These are phyloP conservation scores for Psephotus haematonotus DNA, from an alignment of 2,113 vertebrate genomes.

Conservation along the genomic window DNA sequence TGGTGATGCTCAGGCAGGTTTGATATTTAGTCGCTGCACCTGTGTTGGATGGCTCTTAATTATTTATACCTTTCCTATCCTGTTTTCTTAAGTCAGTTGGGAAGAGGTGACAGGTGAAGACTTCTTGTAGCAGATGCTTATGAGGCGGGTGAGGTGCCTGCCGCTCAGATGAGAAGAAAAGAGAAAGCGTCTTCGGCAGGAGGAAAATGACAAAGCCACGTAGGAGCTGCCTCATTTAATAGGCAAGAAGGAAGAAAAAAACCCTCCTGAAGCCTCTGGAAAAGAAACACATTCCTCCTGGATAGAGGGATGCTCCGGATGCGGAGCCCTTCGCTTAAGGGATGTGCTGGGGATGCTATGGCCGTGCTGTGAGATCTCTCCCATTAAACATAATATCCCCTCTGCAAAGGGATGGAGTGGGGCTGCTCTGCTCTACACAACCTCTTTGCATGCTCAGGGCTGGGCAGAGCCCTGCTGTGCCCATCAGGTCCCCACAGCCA, in stretches of 20 bases:
- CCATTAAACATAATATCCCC: accelerated
- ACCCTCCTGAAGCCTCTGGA: background rate
- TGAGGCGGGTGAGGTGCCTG: conserved; percentile 48
- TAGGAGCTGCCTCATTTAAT: conserved; percentile 48
- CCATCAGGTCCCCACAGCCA: accelerated
- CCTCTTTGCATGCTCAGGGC: too few species aligned
- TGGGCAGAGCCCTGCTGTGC: background rate
- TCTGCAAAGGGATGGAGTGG: background rate
- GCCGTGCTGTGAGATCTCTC: background rate
- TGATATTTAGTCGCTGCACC: conserved; percentile 45
- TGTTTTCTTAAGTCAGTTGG: conserved; percentile 55
- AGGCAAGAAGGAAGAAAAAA: conserved; percentile 1
- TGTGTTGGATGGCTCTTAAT: conserved; percentile 43
- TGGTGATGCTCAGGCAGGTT: conserved; percentile 40
- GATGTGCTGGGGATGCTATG: background rate
- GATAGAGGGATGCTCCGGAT: background rate
- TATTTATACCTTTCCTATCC: conserved; percentile 60
- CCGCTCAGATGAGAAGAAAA: conserved; percentile 62
- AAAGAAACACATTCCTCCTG: background rate
- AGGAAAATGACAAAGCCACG: conserved; percentile 48
- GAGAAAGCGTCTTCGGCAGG: conserved; percentile 37
- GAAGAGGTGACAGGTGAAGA: conserved; percentile 67
- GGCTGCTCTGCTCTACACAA: background rate
- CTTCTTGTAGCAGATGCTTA: conserved; percentile 55
- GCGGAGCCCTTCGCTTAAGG: background rate